Evolutionary conservation across 2,113 vertebrate genomes (phyloP).

Genomic region (Odocoileus hemionus): DNA sequence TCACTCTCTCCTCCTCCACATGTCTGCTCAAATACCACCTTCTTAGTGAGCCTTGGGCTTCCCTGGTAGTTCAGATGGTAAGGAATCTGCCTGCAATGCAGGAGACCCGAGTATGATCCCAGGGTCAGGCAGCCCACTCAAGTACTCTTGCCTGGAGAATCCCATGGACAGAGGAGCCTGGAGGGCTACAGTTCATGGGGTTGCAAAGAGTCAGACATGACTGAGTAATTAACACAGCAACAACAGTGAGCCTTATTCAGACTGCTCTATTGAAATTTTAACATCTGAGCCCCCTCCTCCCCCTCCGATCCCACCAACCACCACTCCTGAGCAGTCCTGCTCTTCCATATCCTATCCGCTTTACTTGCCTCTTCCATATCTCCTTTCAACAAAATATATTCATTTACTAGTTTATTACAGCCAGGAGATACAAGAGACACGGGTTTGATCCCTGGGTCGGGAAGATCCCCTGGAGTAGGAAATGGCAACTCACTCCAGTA

Average conservation of each 20-base stretch:
- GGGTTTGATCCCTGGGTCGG: neutral
- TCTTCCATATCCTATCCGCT: neutral
- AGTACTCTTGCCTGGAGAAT: neutral
- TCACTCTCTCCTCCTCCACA: no score
- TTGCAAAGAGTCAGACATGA: neutral
- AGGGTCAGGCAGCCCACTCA: neutral
- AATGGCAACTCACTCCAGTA: neutral
- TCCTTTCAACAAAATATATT: neutral
- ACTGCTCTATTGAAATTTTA: neutral
- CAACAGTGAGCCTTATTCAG: neutral
- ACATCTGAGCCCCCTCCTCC: neutral
- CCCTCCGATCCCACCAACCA: neutral
- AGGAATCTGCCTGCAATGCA: neutral
- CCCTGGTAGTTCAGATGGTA: neutral
- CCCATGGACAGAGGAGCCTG: neutral
- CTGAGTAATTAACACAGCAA: neutral
- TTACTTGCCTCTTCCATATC: neutral
- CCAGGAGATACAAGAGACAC: neutral
- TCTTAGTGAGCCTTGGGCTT: neutral
- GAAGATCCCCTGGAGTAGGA: neutral
- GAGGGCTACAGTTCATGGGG: neutral
- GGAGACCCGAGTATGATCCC: fast-evolving
- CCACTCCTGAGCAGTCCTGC: neutral
- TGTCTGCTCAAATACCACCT: neutral
- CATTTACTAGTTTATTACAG: neutral